These are phyloP conservation scores for Cryptoblepharus egeriae DNA, from an alignment of 2,797 vertebrate genomes.

Conservation along the genomic window DNA sequence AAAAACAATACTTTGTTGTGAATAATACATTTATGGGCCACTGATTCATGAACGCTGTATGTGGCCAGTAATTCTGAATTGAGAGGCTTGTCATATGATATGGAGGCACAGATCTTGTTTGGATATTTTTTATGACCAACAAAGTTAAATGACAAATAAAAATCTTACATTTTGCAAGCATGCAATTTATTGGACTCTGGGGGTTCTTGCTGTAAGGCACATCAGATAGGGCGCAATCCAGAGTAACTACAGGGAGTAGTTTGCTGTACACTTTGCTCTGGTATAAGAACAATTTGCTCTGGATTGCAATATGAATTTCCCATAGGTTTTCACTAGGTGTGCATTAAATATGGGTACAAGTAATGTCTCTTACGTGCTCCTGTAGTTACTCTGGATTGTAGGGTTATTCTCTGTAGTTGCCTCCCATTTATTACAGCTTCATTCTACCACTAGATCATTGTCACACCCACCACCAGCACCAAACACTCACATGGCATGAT, in stretches of 20 bases:
- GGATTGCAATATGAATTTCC: no score
- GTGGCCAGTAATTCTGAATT: constrained; percentile 20
- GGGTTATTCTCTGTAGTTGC: constrained; percentile 48
- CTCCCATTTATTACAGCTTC: constrained; percentile 29
- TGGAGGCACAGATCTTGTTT: constrained; percentile 19
- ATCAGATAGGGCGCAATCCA: no score
- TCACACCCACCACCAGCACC: constrained; percentile 42
- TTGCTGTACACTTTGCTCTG: no score
- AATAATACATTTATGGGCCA: background rate
- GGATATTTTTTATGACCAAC: constrained; percentile 1
- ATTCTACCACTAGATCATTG: constrained; percentile 40
- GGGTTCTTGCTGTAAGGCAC: constrained; percentile 34
- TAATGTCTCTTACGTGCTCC: no score
- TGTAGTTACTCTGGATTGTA: no score
- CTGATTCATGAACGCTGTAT: background rate
- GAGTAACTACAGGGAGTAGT: no score
- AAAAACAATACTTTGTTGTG: background rate
- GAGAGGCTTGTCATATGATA: constrained; percentile 47
- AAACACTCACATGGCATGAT: constrained; percentile 61
- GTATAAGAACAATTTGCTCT: no score
- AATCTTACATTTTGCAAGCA: constrained; percentile 56
- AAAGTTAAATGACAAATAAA: constrained; percentile 46
- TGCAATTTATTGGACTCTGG: constrained; percentile 50
- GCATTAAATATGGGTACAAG: no score
- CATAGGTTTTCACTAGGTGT: no score